Base-by-base conservation (phyloP, 2,113 vertebrate species). In the Lynx canadensis region DNA sequence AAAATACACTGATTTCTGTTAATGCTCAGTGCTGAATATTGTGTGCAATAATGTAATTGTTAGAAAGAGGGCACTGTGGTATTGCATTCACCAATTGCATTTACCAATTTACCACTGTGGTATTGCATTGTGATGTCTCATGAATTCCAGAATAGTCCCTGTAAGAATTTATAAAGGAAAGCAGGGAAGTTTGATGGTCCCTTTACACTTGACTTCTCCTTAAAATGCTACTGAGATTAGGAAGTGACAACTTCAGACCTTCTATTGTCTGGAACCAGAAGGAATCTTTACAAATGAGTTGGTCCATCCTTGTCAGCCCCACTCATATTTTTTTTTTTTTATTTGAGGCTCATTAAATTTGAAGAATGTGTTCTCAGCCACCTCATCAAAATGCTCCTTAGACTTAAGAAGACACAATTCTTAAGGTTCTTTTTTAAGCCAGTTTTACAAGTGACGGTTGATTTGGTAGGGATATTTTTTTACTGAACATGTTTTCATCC, bases 171-270 rank as follows among this genome's bases (percentile, higher is more conserved):
- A 4, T 31, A 11, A 89, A 73, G 57, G 19, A 45, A 80, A 48
- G 7, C 15, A 3, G 38, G 52, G 10, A 91, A 27, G 10, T 48
- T 52, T 50, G 45, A 80, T 27, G 38, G 14, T 71, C 14, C 18
- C 38, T 52, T 96, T 80, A n/a, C 12, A 52, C n/a, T 81, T 79
- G 83, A 36, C n/a, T 82, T 88, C 80, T 93, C 76, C 52, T 80
- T 90, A 66, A 81, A 81, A 78, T 18, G 25, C 36, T 60, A 7
- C 57, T 63, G 68, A 63, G 60, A 29, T 71, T 88, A 73, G 33
- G 13, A 87, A 68, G 6, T 15, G 63, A 88, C 21, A 45, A 12
- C 23, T 71, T 78, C 25, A 52, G 76, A 68, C n/a, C 6, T 41
- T 69, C 91, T 55, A 18, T 15, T 83, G 29, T 91, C 36, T 73